Conservation (phyloP, 2,797 vertebrate genomes). For the Myotis findleyi region DNA sequence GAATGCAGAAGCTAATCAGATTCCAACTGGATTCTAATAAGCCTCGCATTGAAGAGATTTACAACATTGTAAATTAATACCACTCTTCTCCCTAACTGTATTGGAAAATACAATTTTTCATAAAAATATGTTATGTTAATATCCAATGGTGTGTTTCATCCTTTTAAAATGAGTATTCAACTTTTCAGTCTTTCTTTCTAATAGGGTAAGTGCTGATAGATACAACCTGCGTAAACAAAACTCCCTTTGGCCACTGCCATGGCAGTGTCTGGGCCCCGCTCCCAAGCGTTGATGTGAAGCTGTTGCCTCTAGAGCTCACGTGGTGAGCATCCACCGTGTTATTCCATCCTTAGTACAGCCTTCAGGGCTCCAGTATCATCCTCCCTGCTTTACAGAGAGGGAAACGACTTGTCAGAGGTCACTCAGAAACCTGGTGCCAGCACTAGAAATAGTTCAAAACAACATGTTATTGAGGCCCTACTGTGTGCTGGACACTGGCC, state of each 20-base stretch:
- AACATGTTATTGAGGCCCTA: neutral
- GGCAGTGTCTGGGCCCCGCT: neutral
- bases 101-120: neutral
- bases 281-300: neutral
- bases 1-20: neutral
- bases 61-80: neutral
- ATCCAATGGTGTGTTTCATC: neutral
- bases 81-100: neutral
- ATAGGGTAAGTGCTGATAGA: neutral
- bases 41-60: neutral
- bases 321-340: neutral
- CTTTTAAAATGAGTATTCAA: slow-evolving; percentile 15
- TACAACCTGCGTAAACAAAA: neutral
- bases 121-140: neutral
- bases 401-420: neutral
- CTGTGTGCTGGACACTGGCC: neutral
- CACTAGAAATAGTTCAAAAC: neutral
- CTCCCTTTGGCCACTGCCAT: neutral
- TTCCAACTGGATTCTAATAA: neutral
- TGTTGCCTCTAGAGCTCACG: neutral
- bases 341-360: neutral
- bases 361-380: neutral
- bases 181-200: neutral
- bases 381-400: neutral
- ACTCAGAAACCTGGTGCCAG: neutral